Evolutionary conservation across 2,797 vertebrate species (phyloP).

Genomic region (Bovichtus diacanthus): DNA sequence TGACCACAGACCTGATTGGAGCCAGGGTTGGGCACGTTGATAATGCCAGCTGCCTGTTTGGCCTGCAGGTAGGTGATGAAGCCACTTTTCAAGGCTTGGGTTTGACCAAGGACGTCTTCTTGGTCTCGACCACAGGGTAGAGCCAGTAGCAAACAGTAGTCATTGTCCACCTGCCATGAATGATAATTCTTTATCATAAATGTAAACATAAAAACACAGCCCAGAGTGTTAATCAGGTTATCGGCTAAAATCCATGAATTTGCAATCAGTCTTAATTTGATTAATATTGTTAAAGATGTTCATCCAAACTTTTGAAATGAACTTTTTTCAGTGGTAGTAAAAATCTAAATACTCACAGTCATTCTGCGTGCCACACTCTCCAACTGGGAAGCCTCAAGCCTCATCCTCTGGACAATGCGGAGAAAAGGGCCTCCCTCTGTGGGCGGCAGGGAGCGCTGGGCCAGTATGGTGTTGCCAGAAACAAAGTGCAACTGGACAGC

Average conservation of each 20-base stretch:
- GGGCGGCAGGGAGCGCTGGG: conserved; percentile 94
- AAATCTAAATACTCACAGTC: conserved; percentile 87
- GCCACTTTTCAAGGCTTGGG: conserved; percentile 95
- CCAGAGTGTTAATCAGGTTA: neutral
- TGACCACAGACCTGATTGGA: conserved; percentile 92
- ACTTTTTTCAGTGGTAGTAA: neutral
- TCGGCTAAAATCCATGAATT: neutral
- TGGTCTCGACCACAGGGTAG: conserved; percentile 98
- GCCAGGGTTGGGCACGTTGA: conserved; percentile 98
- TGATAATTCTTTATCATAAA: neutral
- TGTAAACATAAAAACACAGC: conserved; percentile 10
- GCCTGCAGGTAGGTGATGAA: conserved; percentile 99
- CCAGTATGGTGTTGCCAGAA: conserved; percentile 95
- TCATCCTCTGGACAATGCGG: conserved; percentile 98
- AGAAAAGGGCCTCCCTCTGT: conserved; percentile 94
- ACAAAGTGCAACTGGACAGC: conserved; percentile 99
- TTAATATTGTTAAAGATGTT: conserved; percentile 1
- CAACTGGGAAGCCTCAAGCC: conserved; percentile 94
- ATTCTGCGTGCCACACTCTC: conserved; percentile 97
- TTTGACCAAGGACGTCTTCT: conserved; percentile 96
- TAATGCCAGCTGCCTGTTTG: conserved; percentile 98
- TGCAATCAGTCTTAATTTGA: neutral
- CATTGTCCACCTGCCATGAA: conserved; percentile 92
- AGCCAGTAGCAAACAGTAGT: conserved; percentile 97
- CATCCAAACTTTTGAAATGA: neutral